Base-by-base conservation (phyloP, 2,888 invertebrate genomes). In the Fragum whitleyi region DNA sequence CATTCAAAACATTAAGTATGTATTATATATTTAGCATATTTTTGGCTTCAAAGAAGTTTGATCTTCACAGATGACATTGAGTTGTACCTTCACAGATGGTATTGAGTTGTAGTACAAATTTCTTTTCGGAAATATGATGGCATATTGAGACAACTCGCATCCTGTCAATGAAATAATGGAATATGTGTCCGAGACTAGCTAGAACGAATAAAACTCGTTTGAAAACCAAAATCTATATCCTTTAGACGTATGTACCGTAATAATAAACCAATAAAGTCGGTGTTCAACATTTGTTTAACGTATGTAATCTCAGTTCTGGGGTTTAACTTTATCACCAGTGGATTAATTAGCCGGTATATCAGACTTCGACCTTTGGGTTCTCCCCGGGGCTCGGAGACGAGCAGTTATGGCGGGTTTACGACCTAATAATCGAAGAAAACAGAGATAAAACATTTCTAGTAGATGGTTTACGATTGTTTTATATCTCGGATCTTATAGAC, bases 371-470 rank as follows among this genome's bases (percentile, higher is more conserved):
- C 39, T 42, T 19, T 39, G 65, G 39, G 39, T 9, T 42, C 65
- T 42, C 23, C 23, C 21, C 21, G n/a, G 42, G 65, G 42, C 26
- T 42, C 42, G 16, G 6, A 21, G 65, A 42, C 11, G 65, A 29
- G 21, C 65, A 42, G 36, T 65, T 42, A 65, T 42, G 39, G 42
- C 65, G 21, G 26, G 21, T 65, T 65, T 65, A 65, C 42, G 16
- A 39, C 36, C 28, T 39, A 42, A 39, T 65, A 65, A 65, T 65
- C 36, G 39, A 19, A 1, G 21, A 36, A 11, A 26, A 19, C n/a
- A 65, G 65, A 65, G 61, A 61, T 61, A 61, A 61, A 61, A 61
- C 61, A 61, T 61, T 59, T 61, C n/a, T 28, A 32, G 61, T 29
- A 32, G 61, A 16, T 32, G 28, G 26, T 29, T 11, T 61, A 61